Base-by-base conservation (phyloP, 2,113 vertebrate genomes). In the Hippocampus guttulatus region DNA sequence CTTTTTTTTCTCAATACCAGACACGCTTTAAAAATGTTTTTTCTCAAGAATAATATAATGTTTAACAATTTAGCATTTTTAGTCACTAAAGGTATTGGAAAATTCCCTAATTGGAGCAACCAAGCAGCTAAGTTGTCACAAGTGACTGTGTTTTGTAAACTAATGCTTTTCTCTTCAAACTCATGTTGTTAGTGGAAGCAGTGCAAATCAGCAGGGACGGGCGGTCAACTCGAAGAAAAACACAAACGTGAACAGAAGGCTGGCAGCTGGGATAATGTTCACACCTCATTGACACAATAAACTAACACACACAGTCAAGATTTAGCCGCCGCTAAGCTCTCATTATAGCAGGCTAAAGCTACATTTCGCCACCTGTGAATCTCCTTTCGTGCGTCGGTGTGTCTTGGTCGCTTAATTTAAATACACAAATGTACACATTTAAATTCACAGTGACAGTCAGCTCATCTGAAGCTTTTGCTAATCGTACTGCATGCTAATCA, bases 211-310 rank as follows among this genome's bases (percentile, higher is more conserved):
- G 25, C 27, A 8, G 38, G 18, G 30, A 40, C 8, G 21, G 3
- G 3, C 33, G 10, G 41, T 41, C 40, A 11, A 41, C 14, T 64
- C 3, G 21, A 64, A 14, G 65, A 33, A 51, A 33, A 23, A 49
- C 47, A 64, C 25, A 57, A 45, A 15, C 64, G 55, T 18, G 75
- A 66, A 80, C 74, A 75, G 30, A 63, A 61, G 69, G 69, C 57
- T 72, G 65, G 47, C 84, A 90, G 85, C 87, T 90, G 87, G 78
- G 64, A 83, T 86, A 81, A 74, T 82, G 79, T 21, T 83, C 73
- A 84, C 84, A 84, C 75, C 38, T 66, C 11, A 68, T 60, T 68
- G 80, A 41, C 49, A 83, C 54, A 68, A 70, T 10, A 67, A 52
- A 71, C 60, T 73, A 11, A 60, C 70, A 43, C 52, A 51, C 61